phyloP scores from a whole-genome alignment of 2,113 vertebrate species.

The Pipa parva region DNA sequence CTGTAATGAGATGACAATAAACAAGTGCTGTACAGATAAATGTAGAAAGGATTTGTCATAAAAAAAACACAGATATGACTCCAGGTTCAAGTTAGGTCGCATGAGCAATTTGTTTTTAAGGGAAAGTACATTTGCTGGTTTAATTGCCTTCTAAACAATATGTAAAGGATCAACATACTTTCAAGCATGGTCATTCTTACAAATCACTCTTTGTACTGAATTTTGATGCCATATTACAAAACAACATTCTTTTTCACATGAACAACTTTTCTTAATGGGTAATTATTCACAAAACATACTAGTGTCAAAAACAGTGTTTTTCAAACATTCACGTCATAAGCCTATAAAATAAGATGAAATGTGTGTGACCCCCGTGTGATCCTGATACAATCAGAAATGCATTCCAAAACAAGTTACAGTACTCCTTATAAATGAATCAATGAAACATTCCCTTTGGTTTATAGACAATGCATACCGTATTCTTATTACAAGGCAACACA shows the following conservation, averaged over 20 bases:
- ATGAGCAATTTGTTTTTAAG: constrained; percentile 23
- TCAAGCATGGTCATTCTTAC: constrained; percentile 7
- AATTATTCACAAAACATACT: background rate
- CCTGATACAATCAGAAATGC: too few relatives aligned
- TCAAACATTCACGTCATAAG: too few relatives aligned
- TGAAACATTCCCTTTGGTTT: too few relatives aligned
- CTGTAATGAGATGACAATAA: background rate
- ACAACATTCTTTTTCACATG: constrained; percentile 11
- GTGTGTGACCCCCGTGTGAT: too few relatives aligned
- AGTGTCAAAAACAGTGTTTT: too few relatives aligned
- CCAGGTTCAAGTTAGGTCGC: constrained; percentile 23
- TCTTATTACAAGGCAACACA: too few relatives aligned
- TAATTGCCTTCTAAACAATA: constrained; percentile 37
- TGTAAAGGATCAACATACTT: constrained; percentile 20
- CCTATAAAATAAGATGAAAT: too few relatives aligned
- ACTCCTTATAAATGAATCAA: too few relatives aligned
- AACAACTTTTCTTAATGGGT: constrained; percentile 10
- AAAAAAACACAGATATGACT: constrained; percentile 8
- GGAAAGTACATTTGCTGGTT: constrained; percentile 14
- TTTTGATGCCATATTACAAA: constrained; percentile 16
- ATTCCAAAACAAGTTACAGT: too few relatives aligned
- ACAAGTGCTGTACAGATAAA: constrained; percentile 24
- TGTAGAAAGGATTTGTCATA: constrained; percentile 12
- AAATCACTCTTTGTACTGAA: constrained; percentile 9
- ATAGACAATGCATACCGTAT: too few relatives aligned